These are phyloP conservation scores for Oreochromis aureus DNA, from an alignment of 2,113 vertebrate genomes.

Conservation along the genomic window DNA sequence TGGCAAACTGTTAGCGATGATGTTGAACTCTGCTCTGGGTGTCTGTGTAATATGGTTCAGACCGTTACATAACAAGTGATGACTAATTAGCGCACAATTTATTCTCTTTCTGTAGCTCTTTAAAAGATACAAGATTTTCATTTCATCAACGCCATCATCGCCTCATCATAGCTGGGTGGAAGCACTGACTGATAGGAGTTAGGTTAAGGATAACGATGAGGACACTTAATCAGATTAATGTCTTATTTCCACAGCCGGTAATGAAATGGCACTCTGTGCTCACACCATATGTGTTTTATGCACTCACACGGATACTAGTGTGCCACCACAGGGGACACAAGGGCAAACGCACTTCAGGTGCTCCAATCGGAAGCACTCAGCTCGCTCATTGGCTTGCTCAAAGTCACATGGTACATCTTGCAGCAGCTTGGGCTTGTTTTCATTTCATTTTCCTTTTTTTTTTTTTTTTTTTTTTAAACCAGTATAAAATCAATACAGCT, in stretches of 20 bases:
- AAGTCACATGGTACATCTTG: slow-evolving; percentile 37
- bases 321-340: slow-evolving; percentile 37
- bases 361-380: slow-evolving; percentile 7
- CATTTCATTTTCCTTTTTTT: neutral
- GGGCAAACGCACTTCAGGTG: slow-evolving; percentile 35
- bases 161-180: neutral
- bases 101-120: neutral
- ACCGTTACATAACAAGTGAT: neutral
- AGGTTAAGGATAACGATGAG: neutral
- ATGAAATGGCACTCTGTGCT: slow-evolving; percentile 37
- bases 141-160: neutral
- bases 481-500: slow-evolving; percentile 10
- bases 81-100: neutral
- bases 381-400: slow-evolving; percentile 2
- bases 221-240: slow-evolving; percentile 38
- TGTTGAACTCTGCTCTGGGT: neutral
- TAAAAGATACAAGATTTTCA: neutral
- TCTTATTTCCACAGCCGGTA: slow-evolving; percentile 3
- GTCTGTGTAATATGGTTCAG: neutral
- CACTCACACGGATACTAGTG: neutral
- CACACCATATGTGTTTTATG: neutral
- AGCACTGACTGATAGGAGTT: neutral
- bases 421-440: slow-evolving; percentile 27
- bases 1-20: neutral
- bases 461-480: neutral